Conservation (phyloP, 2,888 invertebrate species). For the Seladonia tumulorum region DNA sequence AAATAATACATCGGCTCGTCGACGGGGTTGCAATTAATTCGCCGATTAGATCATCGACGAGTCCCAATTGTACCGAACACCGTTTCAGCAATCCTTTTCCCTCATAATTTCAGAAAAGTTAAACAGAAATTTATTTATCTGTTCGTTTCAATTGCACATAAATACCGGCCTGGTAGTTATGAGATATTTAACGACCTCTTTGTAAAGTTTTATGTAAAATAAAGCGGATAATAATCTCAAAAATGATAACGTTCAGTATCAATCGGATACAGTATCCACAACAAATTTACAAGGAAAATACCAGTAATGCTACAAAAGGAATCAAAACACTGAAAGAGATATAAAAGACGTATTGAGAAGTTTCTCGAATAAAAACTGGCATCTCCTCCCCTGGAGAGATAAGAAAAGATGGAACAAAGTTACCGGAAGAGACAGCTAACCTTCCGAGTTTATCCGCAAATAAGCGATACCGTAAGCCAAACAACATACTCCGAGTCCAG, state of each 20-base stretch:
- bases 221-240: too few relatives aligned
- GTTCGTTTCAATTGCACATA: too few relatives aligned
- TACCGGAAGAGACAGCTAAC: too few relatives aligned
- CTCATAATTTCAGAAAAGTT: not conserved
- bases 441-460: not conserved
- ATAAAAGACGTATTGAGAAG: not conserved
- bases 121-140: too few relatives aligned
- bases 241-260: too few relatives aligned
- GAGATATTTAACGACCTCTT: too few relatives aligned
- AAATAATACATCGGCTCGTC: conserved; percentile 41
- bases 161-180: too few relatives aligned
- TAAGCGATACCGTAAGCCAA: not conserved
- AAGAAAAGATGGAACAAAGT: not conserved
- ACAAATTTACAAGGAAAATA: too few relatives aligned
- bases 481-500: not conserved
- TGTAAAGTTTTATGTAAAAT: too few relatives aligned
- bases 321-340: not conserved
- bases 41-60: not conserved
- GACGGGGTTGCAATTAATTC: not conserved
- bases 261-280: not conserved
- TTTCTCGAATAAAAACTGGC: not conserved
- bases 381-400: not conserved
- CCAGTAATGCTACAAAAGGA: too few relatives aligned
- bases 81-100: not conserved
- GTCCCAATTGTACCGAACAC: not conserved